Evolutionary conservation across 1,140 invertebrate genomes (phyloP), one percentile per base, ranked within the genome.

Genomic region (Arctopsyche grandis): DNA sequence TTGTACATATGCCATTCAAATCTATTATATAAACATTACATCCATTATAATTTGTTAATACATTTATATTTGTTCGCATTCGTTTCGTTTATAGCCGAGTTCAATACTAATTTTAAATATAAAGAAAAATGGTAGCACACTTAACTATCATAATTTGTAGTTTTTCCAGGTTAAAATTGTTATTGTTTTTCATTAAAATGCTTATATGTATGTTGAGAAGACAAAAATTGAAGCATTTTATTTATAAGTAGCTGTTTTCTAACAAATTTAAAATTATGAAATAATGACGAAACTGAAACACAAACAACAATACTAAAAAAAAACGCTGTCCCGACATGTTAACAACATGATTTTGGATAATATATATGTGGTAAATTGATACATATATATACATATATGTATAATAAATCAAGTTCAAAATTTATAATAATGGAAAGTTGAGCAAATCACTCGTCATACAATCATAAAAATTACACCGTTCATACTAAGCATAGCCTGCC

Each of bases 381-480:
- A 38, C 29, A 38, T 38, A 38, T 38, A 38, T 38, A 38, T 38
- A 38, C 7, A 38, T 38, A 38, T 38, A 38, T 7, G 7, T 38
- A 38, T 38, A 52, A 52, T 52, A 52, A 52, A 66, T 1, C 48
- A 52, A 66, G 14, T 66, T 26, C 5, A 26, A 66, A 71, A 46
- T 71, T 9, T 44, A 71, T 71, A 71, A 52, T 58, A 74, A 44
- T 5, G 43, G 43, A 75, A 77, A 74, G n/a, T 81, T 81, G 80
- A 81, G 80, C 80, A 75, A 63, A 69, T 48, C 76, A 78, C 44
- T 75, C 69, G 24, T 78, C 71, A 44, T 78, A 43, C 80, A 78
- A 74, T 69, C 76, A 44, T 69, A 46, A 29, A 29, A 63, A 48
- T 38, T 48, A 52, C 52, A 79, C 56, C 71, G 26, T 70, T 75